Evolutionary conservation across 2,888 invertebrate genomes (phyloP), one percentile per base, ranked within the genome.

Genomic region (Coremacera marginata): DNA sequence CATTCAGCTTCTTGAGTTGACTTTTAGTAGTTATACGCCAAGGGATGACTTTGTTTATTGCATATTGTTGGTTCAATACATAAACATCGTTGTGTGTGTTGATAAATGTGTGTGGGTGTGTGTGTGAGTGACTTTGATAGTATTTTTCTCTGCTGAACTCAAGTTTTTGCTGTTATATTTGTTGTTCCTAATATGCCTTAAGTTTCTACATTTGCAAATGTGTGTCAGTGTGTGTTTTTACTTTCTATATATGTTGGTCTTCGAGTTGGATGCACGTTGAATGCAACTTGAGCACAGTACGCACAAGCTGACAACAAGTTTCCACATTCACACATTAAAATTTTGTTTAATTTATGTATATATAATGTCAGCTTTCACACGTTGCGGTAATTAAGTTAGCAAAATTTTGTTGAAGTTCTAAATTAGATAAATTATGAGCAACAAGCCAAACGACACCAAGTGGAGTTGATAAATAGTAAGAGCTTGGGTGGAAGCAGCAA

Each of bases 281-380:
- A 44, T 44, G 44, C 44, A 44, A 44, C 44, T 44, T 44, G 44
- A 44, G 11, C 44, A 44, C 44, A 44, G 14, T 11, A 44, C 44
- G 44, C 44, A 44, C 44, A 44, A 4, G 44, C 44, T 14, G 14
- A 11, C 44, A 7, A 37, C 5, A 44, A 44, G 44, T 11, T 44
- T 14, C 14, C 22, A 52, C 51, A 70, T 55, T 52, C 57, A 37
- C 57, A 57, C 71, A 63, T 63, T 1, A 31, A 14, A 63, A 63
- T 25, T 27, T 63, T 63, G 63, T 63, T 34, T 63, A 63, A 63
- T 63, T 63, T 63, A 63, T 63, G 16, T 31, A 63, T 63, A 31
- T 31, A 63, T 63, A 31, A 63, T 63, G 63, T 63, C 63, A 63
- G 63, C 63, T 63, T 63, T 63, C 63, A n/a, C 63, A 63, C 63